These are phyloP conservation scores for Hirtodrosophila confusa DNA, from an alignment of 2,888 invertebrate genomes.

Conservation along the genomic window DNA sequence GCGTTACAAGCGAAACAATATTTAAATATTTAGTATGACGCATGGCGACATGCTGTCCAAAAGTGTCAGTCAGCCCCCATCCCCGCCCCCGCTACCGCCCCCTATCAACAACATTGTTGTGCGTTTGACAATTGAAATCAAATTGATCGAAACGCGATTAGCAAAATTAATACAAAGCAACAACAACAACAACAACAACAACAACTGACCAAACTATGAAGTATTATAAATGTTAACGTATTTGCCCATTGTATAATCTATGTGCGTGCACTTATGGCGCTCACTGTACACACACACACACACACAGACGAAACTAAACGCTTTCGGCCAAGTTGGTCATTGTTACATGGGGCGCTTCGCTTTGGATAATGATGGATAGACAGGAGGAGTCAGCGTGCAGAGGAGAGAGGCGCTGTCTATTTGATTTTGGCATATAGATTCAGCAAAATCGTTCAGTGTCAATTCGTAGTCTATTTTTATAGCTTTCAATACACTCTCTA, in stretches of 20 bases:
- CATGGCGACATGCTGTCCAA: conserved; percentile 70
- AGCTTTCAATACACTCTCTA: conserved; percentile 23
- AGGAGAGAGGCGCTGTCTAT: conserved; percentile 6
- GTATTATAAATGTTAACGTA: conserved; percentile 54
- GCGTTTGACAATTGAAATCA: conserved; percentile 71
- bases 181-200: conserved; percentile 18
- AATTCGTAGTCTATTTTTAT: conserved; percentile 39
- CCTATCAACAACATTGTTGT: conserved; percentile 32
- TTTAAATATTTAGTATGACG: conserved; percentile 72
- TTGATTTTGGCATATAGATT: conserved; percentile 59
- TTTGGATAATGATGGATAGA: conserved; percentile 14
- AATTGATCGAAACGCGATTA: conserved; percentile 73
- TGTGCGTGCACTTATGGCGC: conserved; percentile 55
- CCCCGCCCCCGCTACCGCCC: background rate
- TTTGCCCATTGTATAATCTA: conserved; percentile 65
- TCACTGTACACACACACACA: conserved; percentile 34
- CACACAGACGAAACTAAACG: conserved; percentile 23
- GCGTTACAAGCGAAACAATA: conserved; percentile 67
- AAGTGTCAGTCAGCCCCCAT: conserved; percentile 61
- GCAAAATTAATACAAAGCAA: conserved; percentile 59
- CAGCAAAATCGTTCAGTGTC: conserved; percentile 46
- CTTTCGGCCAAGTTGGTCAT: conserved; percentile 33
- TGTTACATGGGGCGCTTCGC: conserved; percentile 35
- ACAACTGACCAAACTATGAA: conserved; percentile 36
- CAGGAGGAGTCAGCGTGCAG: conserved; percentile 4